phyloP scores from a whole-genome alignment of 2,888 invertebrate species.

The Plagodis dolabraria region DNA sequence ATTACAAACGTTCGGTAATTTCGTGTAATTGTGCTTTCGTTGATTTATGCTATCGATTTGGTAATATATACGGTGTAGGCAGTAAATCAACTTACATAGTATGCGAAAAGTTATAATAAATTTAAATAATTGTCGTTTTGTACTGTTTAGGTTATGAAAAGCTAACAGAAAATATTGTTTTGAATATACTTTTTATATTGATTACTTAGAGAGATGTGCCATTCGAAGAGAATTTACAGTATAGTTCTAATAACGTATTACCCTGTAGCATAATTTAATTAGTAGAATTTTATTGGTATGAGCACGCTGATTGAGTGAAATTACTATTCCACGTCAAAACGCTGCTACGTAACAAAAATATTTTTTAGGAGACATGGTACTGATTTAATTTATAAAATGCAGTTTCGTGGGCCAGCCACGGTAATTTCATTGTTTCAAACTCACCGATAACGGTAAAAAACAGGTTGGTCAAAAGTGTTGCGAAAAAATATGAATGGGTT shows the following conservation, averaged over 20 bases:
- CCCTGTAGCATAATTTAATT: too few relatives aligned
- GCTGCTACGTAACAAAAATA: not conserved
- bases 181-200: too few relatives aligned
- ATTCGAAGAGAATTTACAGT: too few relatives aligned
- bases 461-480: constrained; percentile 37
- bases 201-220: too few relatives aligned
- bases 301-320: too few relatives aligned
- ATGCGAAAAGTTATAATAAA: too few relatives aligned
- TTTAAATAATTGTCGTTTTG: too few relatives aligned
- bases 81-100: constrained; percentile 5
- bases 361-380: not conserved
- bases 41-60: constrained; percentile 67
- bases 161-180: too few relatives aligned
- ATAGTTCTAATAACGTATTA: too few relatives aligned
- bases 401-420: constrained; percentile 55
- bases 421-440: constrained; percentile 75
- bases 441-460: constrained; percentile 43
- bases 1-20: constrained; percentile 67
- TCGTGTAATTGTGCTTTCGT: constrained; percentile 74
- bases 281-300: too few relatives aligned
- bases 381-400: not conserved
- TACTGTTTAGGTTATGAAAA: too few relatives aligned
- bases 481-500: constrained; percentile 36
- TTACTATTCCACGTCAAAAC: too few relatives aligned
- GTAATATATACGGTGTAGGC: not conserved